Evolutionary conservation across 2,113 vertebrate species (phyloP).

Genomic region (Candoia aspera): DNA sequence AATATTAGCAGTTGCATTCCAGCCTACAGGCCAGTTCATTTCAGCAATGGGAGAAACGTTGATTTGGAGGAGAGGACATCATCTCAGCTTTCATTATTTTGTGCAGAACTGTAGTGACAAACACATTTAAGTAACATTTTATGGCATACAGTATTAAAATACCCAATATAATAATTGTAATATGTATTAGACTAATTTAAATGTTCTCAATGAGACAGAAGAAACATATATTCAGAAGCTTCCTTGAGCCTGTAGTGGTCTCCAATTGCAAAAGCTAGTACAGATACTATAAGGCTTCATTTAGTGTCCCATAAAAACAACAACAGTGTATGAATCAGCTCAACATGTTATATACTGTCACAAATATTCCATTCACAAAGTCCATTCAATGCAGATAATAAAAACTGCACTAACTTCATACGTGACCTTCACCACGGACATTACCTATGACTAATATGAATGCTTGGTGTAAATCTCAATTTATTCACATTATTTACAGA

Average conservation of each 20-base stretch:
- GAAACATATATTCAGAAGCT: not conserved
- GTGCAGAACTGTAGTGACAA: constrained; percentile 30
- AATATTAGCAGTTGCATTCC: constrained; percentile 60
- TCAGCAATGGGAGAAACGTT: constrained; percentile 45
- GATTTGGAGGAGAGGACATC: constrained; percentile 44
- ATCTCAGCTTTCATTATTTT: constrained; percentile 51
- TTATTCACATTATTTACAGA: not conserved
- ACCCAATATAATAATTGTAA: not conserved
- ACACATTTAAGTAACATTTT: constrained; percentile 4
- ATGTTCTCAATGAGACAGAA: not conserved
- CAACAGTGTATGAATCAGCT: not conserved
- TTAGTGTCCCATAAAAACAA: not conserved
- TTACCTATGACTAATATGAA: not conserved
- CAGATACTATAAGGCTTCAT: not conserved
- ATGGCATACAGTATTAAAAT: not conserved
- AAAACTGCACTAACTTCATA: not conserved
- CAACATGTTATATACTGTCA: not conserved
- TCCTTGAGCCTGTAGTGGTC: not conserved
- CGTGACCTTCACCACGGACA: not conserved
- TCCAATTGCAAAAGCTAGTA: not conserved
- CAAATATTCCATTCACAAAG: not conserved
- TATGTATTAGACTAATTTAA: not conserved
- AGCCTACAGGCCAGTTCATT: constrained; percentile 63
- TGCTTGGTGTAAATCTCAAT: not conserved
- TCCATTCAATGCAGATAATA: not conserved